Evolutionary conservation across 2,113 vertebrate species (phyloP), one percentile per base, ranked within the genome.

Genomic region (Ceyx melanurus): DNA sequence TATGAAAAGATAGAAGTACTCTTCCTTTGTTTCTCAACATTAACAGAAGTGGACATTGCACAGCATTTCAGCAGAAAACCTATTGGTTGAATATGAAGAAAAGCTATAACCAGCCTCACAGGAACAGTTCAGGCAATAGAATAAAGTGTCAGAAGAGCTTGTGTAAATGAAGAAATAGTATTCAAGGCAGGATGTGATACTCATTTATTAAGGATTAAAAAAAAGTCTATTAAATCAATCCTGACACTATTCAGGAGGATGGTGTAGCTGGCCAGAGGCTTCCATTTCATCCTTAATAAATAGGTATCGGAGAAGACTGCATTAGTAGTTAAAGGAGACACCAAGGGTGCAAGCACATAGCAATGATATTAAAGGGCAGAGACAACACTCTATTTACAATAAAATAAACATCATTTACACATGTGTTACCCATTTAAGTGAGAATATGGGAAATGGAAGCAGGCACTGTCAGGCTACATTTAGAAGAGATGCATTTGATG

Each of bases 401-500:
- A 92, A 96, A 95, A 96, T 87, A 94, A 96, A 87, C 65, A 90
- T 78, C 4, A 31, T 91, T 97, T 97, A 94, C 80, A 91, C 86
- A 80, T 65, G 81, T 77, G 71, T 70, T 96, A 92, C 80, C 33
- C 70, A 90, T 97, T 97, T 96, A 96, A 96, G 95, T 95, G 90
- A 96, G 94, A 94, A 96, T 94, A 97, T 88, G 9, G 35, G 89
- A 97, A 96, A 93, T 66, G 74, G 91, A 84, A 80, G 89, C 66
- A 93, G 86, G 90, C 64, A 91, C 72, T 94, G 90, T 97, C 95
- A 97, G 87, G 75, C 85, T 96, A 76, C 77, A 87, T 97, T 97
- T 96, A 82, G 78, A 76, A 95, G 90, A 96, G 89, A 91, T 61
- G 81, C 31, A 26, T 96, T 94, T 96, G 93, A 97, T 93, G 89